phyloP scores from a whole-genome alignment of 2,113 vertebrate genomes.

The Argyrosomus japonicus region DNA sequence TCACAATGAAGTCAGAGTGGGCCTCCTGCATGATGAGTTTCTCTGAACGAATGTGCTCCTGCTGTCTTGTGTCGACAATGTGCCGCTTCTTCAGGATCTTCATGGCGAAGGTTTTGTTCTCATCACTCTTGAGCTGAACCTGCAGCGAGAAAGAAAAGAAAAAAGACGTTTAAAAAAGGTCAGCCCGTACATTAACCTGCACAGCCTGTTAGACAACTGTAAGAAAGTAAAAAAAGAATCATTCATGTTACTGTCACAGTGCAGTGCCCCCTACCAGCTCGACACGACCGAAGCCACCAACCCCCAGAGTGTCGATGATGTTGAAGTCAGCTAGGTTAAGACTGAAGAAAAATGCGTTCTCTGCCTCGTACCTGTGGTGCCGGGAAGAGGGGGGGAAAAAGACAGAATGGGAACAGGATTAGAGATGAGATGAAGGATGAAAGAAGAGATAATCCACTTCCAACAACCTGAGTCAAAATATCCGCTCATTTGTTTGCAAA shows the following conservation, averaged over 20 bases:
- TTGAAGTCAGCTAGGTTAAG: conserved; percentile 87
- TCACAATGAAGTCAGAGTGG: conserved; percentile 98
- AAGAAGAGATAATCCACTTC: conserved; percentile 74
- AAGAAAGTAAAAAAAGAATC: neutral
- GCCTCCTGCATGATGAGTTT: conserved; percentile 99
- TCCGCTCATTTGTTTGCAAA: conserved; percentile 72
- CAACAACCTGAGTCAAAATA: conserved; percentile 69
- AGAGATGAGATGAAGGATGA: conserved; percentile 63
- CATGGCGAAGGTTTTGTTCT: conserved; percentile 97
- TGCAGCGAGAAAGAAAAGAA: conserved; percentile 62
- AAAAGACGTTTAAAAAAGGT: neutral
- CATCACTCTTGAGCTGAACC: conserved; percentile 98
- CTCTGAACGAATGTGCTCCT: conserved; percentile 98
- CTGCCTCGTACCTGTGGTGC: conserved; percentile 91
- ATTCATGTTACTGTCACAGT: neutral
- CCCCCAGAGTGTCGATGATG: conserved; percentile 93
- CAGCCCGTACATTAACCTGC: neutral
- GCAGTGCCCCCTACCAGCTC: conserved; percentile 80
- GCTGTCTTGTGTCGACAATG: conserved; percentile 97
- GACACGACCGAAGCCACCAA: conserved; percentile 91
- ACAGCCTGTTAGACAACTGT: neutral
- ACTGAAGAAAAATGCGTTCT: conserved; percentile 87
- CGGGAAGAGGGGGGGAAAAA: conserved; percentile 25
- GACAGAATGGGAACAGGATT: conserved; percentile 65
- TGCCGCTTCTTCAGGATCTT: conserved; percentile 99